These are phyloP conservation scores for Apodemia duryi DNA, from an alignment of 2,888 invertebrate species.

Conservation along the genomic window DNA sequence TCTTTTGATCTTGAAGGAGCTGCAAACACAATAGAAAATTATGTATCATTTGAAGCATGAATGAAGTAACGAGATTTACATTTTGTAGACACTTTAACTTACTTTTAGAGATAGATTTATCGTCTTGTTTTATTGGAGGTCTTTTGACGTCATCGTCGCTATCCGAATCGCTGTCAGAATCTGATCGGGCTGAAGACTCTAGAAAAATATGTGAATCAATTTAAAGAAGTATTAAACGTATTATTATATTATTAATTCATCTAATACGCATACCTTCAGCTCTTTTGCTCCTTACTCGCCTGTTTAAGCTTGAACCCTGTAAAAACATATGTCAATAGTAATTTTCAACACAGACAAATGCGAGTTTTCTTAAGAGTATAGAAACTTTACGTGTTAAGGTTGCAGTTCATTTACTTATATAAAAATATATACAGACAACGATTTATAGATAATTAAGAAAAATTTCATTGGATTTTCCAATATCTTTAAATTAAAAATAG, in stretches of 20 bases:
- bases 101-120: constrained; percentile 59
- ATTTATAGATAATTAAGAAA: too few relatives aligned
- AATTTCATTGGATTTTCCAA: too few relatives aligned
- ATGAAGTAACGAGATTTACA: background rate
- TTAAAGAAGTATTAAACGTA: background rate
- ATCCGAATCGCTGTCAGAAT: constrained; percentile 74
- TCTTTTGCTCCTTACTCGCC: constrained; percentile 60
- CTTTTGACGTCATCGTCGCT: constrained; percentile 70
- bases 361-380: too few relatives aligned
- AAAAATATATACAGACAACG: too few relatives aligned
- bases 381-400: too few relatives aligned
- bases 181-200: constrained; percentile 67
- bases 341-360: background rate
- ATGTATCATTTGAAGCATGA: background rate
- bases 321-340: background rate
- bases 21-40: constrained; percentile 32
- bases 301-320: constrained; percentile 69
- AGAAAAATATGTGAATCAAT: constrained; percentile 28
- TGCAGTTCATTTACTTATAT: too few relatives aligned
- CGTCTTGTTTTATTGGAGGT: constrained; percentile 60
- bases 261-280: constrained; percentile 51
- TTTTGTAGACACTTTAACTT: constrained; percentile 28
- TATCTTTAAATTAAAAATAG: too few relatives aligned
- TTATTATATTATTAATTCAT: background rate
- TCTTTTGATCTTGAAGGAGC: constrained; percentile 60